Evolutionary conservation across 2,113 vertebrate species (phyloP).

Genomic region (Phycodurus eques): DNA sequence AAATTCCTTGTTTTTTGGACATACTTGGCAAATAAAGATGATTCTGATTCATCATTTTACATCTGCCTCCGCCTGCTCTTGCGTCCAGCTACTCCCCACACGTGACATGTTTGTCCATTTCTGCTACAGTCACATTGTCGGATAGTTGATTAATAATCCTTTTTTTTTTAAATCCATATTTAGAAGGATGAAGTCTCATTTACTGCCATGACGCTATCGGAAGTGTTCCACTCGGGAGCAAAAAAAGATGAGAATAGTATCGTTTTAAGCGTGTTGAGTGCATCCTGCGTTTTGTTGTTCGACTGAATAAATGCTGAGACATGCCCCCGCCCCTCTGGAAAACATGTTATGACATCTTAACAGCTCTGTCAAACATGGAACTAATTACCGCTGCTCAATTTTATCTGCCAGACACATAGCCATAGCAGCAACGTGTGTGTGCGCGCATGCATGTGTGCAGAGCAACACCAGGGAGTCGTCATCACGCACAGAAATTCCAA

Average conservation of each 20-base stretch:
- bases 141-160: too few relatives aligned
- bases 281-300: not conserved
- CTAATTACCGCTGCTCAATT: slow-evolving; percentile 52
- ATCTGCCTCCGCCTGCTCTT: too few relatives aligned
- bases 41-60: too few relatives aligned
- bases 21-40: too few relatives aligned
- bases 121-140: too few relatives aligned
- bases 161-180: too few relatives aligned
- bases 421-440: slow-evolving; percentile 27
- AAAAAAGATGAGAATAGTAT: not conserved
- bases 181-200: not conserved
- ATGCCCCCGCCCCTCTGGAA: slow-evolving; percentile 22
- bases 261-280: not conserved
- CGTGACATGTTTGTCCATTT: too few relatives aligned
- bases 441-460: slow-evolving; percentile 11
- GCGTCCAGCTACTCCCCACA: too few relatives aligned
- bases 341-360: slow-evolving; percentile 53
- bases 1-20: too few relatives aligned
- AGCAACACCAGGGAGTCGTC: slow-evolving; percentile 52
- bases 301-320: slow-evolving; percentile 33
- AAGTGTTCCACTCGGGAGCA: not conserved
- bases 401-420: slow-evolving; percentile 30
- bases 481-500: slow-evolving; percentile 68
- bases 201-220: not conserved
- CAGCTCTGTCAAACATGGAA: slow-evolving; percentile 62